Evolutionary conservation across 2,888 invertebrate species (phyloP), one percentile per base, ranked within the genome.

Genomic region (Tipula unca): DNA sequence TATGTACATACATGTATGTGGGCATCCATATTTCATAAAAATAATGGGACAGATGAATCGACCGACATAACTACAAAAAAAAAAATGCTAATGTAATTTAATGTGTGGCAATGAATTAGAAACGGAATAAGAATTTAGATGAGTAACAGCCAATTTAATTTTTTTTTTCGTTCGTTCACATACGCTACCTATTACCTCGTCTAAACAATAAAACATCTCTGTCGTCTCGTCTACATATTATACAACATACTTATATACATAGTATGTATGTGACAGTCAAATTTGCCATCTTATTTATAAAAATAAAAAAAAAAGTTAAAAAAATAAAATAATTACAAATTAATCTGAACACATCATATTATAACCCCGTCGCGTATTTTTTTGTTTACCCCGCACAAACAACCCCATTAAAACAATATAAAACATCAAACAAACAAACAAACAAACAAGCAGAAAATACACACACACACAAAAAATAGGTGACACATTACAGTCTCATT

Each of bases 1-100:
- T 4, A 39, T 39, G 39, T 39, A 35, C 6, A 35, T 35, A 35
- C 6, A 6, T 35, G 35, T 35, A 6, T 35, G 35, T 35, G 35
- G n/a, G 6, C 39, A 0, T 48, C 48, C 48, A 48, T 48, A 48
- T 48, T 17, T 48, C 25, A 69, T 69, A 69, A 69, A 69, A 69
- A 69, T 69, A 69, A 69, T 69, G 69, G 69, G 69, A 69, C 69
- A 69, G 69, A 69, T 69, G 69, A 69, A 69, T 69, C 69, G 69
- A 25, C 69, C 69, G 25, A 69, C 69, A 25, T 25, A 69, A 17
- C 39, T 1, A 13, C 48, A 25, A 25, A 20, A 20, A 69, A 20
- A 69, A 69, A 69, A 69, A 25, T 25, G 25, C 25, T 54, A 69
- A 69, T 69, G 69, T 25, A 17, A 54, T 17, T n/a, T 69, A 69